Evolutionary conservation across 1,140 invertebrate genomes (phyloP).

Genomic region (Anoplolepis gracilipes): DNA sequence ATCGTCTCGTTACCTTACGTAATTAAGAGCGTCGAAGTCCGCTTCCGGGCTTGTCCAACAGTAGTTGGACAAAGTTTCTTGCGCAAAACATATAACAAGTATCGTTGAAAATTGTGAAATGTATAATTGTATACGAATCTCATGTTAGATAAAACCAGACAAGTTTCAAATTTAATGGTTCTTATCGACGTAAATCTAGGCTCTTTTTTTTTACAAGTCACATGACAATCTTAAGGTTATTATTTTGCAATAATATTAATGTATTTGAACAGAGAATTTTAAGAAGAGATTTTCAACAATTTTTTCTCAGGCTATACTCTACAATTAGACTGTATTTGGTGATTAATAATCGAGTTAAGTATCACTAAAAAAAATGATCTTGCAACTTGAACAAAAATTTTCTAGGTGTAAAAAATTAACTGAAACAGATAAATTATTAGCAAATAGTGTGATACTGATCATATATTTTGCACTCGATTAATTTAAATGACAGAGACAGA

Average conservation of each 20-base stretch:
- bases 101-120: not conserved
- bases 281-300: constrained; percentile 1
- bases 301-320: not conserved
- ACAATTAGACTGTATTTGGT: not conserved
- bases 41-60: not conserved
- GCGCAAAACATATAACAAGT: not conserved
- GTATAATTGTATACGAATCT: too few relatives aligned
- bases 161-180: too few relatives aligned
- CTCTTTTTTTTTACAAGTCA: not conserved
- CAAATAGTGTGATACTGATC: too few relatives aligned
- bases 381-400: too few relatives aligned
- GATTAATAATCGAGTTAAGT: constrained; percentile 33
- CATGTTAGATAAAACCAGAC: not conserved
- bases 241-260: not conserved
- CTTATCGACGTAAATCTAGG: not conserved
- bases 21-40: constrained; percentile 30
- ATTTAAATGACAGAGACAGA: too few relatives aligned
- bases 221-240: not conserved
- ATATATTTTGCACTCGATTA: too few relatives aligned
- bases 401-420: too few relatives aligned
- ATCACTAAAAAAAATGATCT: too few relatives aligned
- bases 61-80: constrained; percentile 12
- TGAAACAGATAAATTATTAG: too few relatives aligned
- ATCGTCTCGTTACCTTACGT: constrained; percentile 42
- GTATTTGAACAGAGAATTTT: not conserved